A percentile compares a stretch with the other conserved stretches of the same genome.
Evolutionary conservation across 2,888 invertebrate species (phyloP).

Genomic region (Plemyria rubiginata): DNA sequence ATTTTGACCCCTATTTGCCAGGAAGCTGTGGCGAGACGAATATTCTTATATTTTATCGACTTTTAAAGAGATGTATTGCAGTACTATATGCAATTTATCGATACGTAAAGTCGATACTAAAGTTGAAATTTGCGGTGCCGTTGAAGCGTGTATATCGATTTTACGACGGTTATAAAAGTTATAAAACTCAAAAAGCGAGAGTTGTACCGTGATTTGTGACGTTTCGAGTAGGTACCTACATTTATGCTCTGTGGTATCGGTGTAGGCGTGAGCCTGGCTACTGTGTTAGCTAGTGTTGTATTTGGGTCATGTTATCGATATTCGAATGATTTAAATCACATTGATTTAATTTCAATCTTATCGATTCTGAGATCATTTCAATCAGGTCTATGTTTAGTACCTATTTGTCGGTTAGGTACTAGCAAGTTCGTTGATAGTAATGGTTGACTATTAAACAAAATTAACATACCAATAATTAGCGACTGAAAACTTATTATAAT

Average conservation of each 20-base stretch:
- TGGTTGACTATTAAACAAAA: no score
- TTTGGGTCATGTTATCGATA: constrained; percentile 33
- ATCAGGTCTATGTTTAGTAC: constrained; percentile 1
- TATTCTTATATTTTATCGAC: constrained; percentile 30
- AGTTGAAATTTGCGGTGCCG: constrained; percentile 41
- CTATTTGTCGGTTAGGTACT: not conserved
- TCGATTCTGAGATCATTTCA: constrained; percentile 16
- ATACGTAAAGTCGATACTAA: constrained; percentile 35
- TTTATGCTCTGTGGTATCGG: constrained; percentile 41
- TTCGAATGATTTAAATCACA: constrained; percentile 22
- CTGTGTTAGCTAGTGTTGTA: constrained; percentile 48
- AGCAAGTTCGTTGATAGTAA: not conserved
- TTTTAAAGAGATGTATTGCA: constrained; percentile 15
- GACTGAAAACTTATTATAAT: no score
- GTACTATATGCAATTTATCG: constrained; percentile 25
- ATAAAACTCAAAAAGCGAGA: constrained; percentile 68
- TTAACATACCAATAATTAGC: no score
- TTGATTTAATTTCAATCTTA: constrained; percentile 11
- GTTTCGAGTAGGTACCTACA: constrained; percentile 45
- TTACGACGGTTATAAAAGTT: constrained; percentile 67
- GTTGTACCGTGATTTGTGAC: constrained; percentile 73
- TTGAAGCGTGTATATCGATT: constrained; percentile 50
- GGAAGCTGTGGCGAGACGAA: constrained; percentile 60
- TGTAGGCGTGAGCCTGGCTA: constrained; percentile 68
- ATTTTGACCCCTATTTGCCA: constrained; percentile 65